Evolutionary conservation across 2,888 invertebrate species (phyloP).

Genomic region (Cosmopolites sordidus): DNA sequence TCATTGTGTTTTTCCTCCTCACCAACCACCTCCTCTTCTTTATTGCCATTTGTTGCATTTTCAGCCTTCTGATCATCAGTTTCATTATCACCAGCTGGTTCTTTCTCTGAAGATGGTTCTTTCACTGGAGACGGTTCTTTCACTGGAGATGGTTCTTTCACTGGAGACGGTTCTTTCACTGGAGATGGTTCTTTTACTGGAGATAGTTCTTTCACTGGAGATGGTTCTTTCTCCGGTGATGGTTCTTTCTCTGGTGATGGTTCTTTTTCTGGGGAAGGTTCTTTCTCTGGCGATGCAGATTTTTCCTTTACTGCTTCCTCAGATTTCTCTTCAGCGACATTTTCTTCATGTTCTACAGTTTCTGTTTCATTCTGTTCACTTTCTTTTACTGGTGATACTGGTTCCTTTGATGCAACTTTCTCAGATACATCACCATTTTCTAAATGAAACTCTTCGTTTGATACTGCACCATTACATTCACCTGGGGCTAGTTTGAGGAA

Average conservation of each 20-base stretch:
- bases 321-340: background rate
- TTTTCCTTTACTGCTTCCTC: slow-evolving; percentile 9
- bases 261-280: slow-evolving; percentile 4
- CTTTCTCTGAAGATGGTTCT: slow-evolving; percentile 24
- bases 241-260: background rate
- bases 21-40: slow-evolving; percentile 26
- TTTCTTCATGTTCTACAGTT: slow-evolving; percentile 19
- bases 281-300: slow-evolving; percentile 2
- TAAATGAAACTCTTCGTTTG: slow-evolving; percentile 36
- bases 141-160: slow-evolving; percentile 22
- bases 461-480: slow-evolving; percentile 52
- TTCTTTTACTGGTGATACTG: slow-evolving; percentile 23
- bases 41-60: slow-evolving; percentile 26
- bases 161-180: slow-evolving; percentile 24
- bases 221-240: slow-evolving; percentile 21
- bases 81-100: slow-evolving; percentile 25
- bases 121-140: slow-evolving; percentile 30
- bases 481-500: slow-evolving; percentile 74
- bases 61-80: slow-evolving; percentile 28
- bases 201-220: slow-evolving; percentile 23
- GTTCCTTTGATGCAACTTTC: slow-evolving; percentile 30
- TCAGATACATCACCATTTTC: slow-evolving; percentile 26
- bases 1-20: slow-evolving; percentile 25
- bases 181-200: slow-evolving; percentile 27
- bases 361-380: slow-evolving; percentile 39